Conservation (phyloP, 2,888 invertebrate species). For the Tryphoninae sp. region DNA sequence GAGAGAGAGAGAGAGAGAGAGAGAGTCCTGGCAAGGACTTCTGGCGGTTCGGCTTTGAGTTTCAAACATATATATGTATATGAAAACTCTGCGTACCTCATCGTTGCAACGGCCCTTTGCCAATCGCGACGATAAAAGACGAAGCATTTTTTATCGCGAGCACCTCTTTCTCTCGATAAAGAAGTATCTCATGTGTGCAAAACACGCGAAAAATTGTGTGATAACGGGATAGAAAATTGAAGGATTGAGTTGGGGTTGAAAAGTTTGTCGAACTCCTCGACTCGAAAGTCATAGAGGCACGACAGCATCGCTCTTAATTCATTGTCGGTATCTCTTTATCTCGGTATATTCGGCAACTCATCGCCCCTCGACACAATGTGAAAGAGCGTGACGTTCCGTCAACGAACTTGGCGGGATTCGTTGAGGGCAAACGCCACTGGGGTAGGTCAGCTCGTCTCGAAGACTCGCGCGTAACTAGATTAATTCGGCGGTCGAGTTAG, state of each 20-base stretch:
- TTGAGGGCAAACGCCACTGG: conserved; percentile 6
- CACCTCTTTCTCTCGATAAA: conserved; percentile 12
- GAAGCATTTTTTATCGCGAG: conserved; percentile 26
- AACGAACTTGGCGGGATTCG: conserved; percentile 62
- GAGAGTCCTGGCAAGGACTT: conserved; percentile 45
- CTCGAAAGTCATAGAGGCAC: conserved; percentile 3
- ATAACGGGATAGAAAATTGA: conserved; percentile 13
- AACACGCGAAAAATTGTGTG: conserved; percentile 59
- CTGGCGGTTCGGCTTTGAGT: conserved; percentile 59
- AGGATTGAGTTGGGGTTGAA: not conserved
- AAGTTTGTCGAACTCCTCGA: conserved; percentile 33
- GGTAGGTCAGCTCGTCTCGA: conserved; percentile 34
- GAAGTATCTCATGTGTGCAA: conserved; percentile 46
- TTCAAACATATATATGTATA: conserved; percentile 25
- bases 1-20: conserved; percentile 12
- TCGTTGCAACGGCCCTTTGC: conserved; percentile 55
- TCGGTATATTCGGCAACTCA: conserved; percentile 25
- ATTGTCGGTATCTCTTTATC: conserved; percentile 21
- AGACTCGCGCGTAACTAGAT: conserved; percentile 60
- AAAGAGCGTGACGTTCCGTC: conserved; percentile 2
- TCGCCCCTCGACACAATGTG: conserved; percentile 1
- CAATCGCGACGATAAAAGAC: conserved; percentile 49
- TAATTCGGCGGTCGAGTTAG: conserved; percentile 39
- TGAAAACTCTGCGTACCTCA: conserved; percentile 13
- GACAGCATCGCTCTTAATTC: conserved; percentile 31